Conservation (phyloP, 2,797 vertebrate genomes). For the Danionella dracula region DNA sequence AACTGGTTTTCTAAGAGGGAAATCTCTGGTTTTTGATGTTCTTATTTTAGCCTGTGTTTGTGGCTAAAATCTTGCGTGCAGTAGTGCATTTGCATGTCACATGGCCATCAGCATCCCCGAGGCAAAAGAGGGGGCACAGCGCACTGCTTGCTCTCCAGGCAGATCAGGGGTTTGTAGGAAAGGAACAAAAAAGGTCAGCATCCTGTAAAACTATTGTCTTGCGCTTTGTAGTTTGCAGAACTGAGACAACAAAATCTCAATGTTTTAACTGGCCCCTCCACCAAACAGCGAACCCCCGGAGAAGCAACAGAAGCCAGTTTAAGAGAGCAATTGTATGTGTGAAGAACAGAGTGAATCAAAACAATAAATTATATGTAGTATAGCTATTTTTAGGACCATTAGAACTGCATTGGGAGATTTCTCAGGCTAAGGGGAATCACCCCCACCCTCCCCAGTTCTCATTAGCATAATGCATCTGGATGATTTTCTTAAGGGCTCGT, state of each 20-base stretch:
- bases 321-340: background rate
- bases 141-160: background rate
- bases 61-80: conserved; percentile 6
- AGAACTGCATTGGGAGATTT: background rate
- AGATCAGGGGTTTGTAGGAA: conserved; percentile 4
- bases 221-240: background rate
- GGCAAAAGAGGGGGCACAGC: background rate
- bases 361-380: background rate
- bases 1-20: no score
- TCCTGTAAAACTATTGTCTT: conserved; percentile 16
- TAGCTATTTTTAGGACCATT: background rate
- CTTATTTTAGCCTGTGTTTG: background rate
- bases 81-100: conserved; percentile 8
- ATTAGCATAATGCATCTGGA: conserved; percentile 16
- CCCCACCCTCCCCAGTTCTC: background rate
- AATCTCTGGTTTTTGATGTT: no score
- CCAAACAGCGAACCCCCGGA: no score
- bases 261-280: no score
- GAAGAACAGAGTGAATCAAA: background rate
- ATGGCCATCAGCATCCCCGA: background rate
- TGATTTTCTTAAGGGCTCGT: conserved; percentile 2
- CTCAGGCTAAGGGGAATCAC: background rate
- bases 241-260: no score
- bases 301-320: no score
- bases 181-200: conserved; percentile 5